Evolutionary conservation across 2,797 vertebrate species (phyloP).

Genomic region (Hoplostethus atlanticus): DNA sequence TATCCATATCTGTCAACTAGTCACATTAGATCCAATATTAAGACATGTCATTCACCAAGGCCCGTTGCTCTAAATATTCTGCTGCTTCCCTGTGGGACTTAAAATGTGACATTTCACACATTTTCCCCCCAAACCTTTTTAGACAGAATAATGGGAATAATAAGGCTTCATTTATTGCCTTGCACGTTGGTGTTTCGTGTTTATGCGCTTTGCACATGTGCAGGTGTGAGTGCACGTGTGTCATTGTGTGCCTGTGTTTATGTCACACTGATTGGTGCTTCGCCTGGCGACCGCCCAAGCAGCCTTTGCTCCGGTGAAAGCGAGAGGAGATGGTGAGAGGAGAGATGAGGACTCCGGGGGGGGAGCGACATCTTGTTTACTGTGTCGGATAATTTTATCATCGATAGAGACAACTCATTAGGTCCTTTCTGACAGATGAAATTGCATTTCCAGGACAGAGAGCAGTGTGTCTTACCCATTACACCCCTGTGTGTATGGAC

Average conservation of each 20-base stretch:
- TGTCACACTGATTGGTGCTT: conserved; percentile 43
- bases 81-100: conserved; percentile 21
- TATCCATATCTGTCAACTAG: conserved; percentile 15
- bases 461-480: not conserved
- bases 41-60: conserved; percentile 34
- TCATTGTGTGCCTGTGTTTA: conserved; percentile 50
- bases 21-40: conserved; percentile 53
- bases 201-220: not conserved
- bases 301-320: conserved; percentile 35
- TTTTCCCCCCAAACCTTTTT: conserved; percentile 4
- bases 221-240: conserved; percentile 20
- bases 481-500: not conserved
- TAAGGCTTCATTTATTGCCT: conserved; percentile 28
- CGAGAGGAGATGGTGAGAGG: conserved; percentile 23
- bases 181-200: conserved; percentile 12
- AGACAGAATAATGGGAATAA: conserved; percentile 28
- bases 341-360: conserved; percentile 27
- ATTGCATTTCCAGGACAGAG: conserved; percentile 35
- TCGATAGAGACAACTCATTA: conserved; percentile 54
- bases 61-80: conserved; percentile 42
- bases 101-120: conserved; percentile 21
- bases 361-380: conserved; percentile 52
- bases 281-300: conserved; percentile 39
- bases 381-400: conserved; percentile 69
- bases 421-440: conserved; percentile 41